Evolutionary conservation across 2,797 vertebrate genomes (phyloP), one percentile per base, ranked within the genome.

Genomic region (Enteromius treurensis): DNA sequence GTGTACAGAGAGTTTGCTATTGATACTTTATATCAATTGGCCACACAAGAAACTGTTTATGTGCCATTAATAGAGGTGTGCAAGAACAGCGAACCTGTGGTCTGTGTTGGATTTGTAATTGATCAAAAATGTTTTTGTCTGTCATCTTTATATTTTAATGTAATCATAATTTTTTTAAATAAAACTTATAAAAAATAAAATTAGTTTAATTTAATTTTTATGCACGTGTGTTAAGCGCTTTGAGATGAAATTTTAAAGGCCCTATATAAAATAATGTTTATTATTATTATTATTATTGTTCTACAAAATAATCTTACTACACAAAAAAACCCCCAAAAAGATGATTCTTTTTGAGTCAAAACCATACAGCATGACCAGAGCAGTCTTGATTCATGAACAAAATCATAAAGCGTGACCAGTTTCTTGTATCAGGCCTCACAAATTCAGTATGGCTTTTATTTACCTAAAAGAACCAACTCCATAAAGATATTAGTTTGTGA

Each of bases 11-110:
- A 77, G 40, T 62, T 42, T 71, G 79, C 51, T 81, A 40, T 71
- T 23, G 55, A 32, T 79, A 42, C 34, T 79, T 53, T 55, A 40
- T 42, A 53, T 67, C 34, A 79, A 69, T 60, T 47, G 34, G 47
- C 74, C 74, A 83, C 64, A 69, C 23, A 2, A 37, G 26, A 58
- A 55, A 64, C 21, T 64, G 80, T 81, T 81, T 74, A 81, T 81
- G 40, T 81, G 23, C 51, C 9, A 26, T 29, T 81, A 62, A 49
- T 47, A 68, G 19, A 53, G 19, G 26, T 79, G 40, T 77, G 55
- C 4, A 23, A 23, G 32, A 68, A 53, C 29, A 19, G 21, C 32
- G 15, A 34, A 19, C 40, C 34, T 37, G 10, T 32, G 23, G 21
- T 58, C 37, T 15, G 15, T 58, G 34, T 34, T 55, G 34, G 29